Percentiles rank a stretch among this genome's conserved stretches.
These are phyloP conservation scores for Lindbergichthys nudifrons DNA, from an alignment of 2,797 vertebrate species.

Conservation along the genomic window DNA sequence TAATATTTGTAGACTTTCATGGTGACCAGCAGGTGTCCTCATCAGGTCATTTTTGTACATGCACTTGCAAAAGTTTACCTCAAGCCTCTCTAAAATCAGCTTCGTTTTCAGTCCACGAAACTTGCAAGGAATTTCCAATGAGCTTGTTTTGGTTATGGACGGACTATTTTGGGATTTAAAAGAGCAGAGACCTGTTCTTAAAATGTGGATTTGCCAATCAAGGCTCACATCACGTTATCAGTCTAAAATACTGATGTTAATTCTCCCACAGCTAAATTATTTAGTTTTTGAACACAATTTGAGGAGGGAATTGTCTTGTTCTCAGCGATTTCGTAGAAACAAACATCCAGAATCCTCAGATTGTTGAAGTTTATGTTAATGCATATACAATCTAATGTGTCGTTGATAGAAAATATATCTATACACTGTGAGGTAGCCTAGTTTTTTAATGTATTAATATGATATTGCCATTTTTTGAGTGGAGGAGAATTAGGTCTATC, in stretches of 20 bases:
- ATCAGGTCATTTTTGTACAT: not conserved
- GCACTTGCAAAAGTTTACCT: not conserved
- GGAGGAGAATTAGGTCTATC: too few species aligned
- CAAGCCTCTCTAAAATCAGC: not conserved
- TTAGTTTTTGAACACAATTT: not conserved
- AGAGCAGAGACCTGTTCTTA: not conserved
- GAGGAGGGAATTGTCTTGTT: not conserved
- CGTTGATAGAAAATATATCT: too few species aligned
- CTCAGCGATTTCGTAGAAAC: not conserved
- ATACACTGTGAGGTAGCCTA: too few species aligned
- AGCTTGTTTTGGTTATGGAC: not conserved
- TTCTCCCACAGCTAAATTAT: not conserved
- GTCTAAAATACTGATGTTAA: not conserved
- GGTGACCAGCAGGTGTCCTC: conserved; percentile 55
- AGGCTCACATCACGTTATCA: not conserved
- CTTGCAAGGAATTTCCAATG: not conserved
- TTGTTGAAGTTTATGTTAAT: too few species aligned
- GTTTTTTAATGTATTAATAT: too few species aligned
- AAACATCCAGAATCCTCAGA: too few species aligned
- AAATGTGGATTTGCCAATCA: not conserved
- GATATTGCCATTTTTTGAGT: too few species aligned
- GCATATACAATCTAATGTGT: too few species aligned
- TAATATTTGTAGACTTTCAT: not conserved
- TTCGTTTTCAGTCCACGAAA: conserved; percentile 15
- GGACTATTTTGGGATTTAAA: conserved; percentile 3